Base-by-base conservation (phyloP, 2,113 vertebrate genomes). In the Calcarius ornatus region DNA sequence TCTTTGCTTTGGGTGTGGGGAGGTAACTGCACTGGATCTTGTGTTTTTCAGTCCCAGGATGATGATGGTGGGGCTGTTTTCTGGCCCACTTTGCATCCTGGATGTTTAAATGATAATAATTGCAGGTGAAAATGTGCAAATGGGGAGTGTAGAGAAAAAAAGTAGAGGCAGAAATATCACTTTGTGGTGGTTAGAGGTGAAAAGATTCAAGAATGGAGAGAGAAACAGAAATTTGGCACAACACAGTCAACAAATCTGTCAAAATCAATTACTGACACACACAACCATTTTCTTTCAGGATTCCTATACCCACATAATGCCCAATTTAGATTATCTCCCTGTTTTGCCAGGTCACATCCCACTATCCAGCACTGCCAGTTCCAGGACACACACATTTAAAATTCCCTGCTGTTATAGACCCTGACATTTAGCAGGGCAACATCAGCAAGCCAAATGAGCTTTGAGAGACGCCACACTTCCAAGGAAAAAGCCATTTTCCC, bases 351-450 rank as follows among this genome's bases (percentile, higher is more conserved):
- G 73, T 76, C 61, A 85, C 38, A 38, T 21, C 21, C 35, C 76
- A 45, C 14, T 31, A 68, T 16, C n/a, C 30, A 64, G 70, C 43
- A 60, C 31, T 59, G 7, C 23, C 48, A 59, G 25, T 79, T 79
- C 61, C 87, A 85, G 63, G 54, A 85, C 21, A 66, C 15, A 28
- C 13, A n/a, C 17, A 22, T 6, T 1, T 69, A 45, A 71, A 71
- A 38, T 27, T 82, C 45, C 53, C 42, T 0, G 3, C 30, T 81
- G 23, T 37, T 82, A 69, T 17, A 53, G 54, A 68, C 27, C 40
- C 57, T 88, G 73, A 57, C 81, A 79, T 87, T 95, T 51, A 89
- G 24, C 3, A 91, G 73, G 70, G 43, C 70, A 90, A 61, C 53
- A 81, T 38, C 59, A 87, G 45, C 65, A 85, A 94, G 43, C n/a